Percentiles rank a stretch among this genome's conserved stretches.
These are phyloP conservation scores for Podarcis cretensis DNA, from an alignment of 2,113 vertebrate genomes.

Conservation along the genomic window DNA sequence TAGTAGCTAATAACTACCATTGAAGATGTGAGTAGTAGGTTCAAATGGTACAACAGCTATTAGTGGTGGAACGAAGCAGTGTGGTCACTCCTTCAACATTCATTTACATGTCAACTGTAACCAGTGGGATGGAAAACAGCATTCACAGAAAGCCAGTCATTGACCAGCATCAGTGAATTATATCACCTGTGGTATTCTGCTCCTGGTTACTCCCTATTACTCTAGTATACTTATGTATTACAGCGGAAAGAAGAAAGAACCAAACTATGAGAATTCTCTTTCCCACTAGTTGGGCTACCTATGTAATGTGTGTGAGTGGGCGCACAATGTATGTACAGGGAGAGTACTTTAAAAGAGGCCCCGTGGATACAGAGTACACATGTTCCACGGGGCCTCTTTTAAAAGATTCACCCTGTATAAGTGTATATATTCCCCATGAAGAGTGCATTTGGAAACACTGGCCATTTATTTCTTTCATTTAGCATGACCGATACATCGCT, in stretches of 20 bases:
- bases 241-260: neutral
- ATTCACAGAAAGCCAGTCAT: neutral
- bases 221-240: neutral
- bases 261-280: neutral
- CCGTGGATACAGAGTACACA: no score
- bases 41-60: neutral
- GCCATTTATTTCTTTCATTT: no score
- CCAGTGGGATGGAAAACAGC: neutral
- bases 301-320: neutral
- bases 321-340: neutral
- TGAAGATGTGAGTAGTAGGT: neutral
- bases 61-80: conserved; percentile 3
- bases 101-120: neutral
- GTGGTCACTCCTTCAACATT: neutral
- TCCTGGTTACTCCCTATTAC: neutral
- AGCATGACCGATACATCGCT: no score
- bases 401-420: no score
- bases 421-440: no score
- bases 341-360: no score
- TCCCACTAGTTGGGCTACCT: neutral
- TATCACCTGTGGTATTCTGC: neutral
- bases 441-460: neutral
- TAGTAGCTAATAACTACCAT: neutral
- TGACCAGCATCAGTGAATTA: neutral
- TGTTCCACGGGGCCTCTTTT: no score